Base-by-base conservation (phyloP, 2,888 invertebrate genomes). In the Pterobdella sp. region DNA sequence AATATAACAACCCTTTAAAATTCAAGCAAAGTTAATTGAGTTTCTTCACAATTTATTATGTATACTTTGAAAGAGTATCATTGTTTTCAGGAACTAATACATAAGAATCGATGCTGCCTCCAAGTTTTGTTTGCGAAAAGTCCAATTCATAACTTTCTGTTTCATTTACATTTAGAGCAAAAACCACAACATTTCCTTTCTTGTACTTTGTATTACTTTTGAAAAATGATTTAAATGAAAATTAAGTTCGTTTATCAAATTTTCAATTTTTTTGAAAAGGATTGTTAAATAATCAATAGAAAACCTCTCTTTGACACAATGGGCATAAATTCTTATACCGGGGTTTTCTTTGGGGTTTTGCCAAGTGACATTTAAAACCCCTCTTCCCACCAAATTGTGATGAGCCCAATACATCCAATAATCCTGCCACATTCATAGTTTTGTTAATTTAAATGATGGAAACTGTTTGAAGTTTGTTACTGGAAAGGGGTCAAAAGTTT, bases 351-450 rank as follows among this genome's bases (percentile, higher is more conserved):
- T 31, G 70, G 76, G 2, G 77, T 84, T n/a, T 0, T 7, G 31
- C 31, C 52, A 22, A 10, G 29, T 36, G 14, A 65, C 77, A 34
- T 74, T 72, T 1, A 91, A 81, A 0, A 90, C 90, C 81, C 86
- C 86, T 56, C 85, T 85, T 0, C 93, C 92, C 77, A 93, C 90
- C 31, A 93, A 84, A 77, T 87, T 88, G 83, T 93, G 93, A 83
- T 89, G 90, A 18, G 93, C 82, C 0, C 90, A 85, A 0, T 90
- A 89, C 80, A 90, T 88, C 88, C 91, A 93, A 84, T 90, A 92
- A 78, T 89, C 89, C 91, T 90, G 82, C 26, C 83, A 84, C 37
- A 18, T 60, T 29, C 7, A 14, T 42, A 42, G 7, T 42, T 42
- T 18, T 42, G 42, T 42, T 42, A 42, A 14, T 7, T 42, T 14